phyloP scores from a whole-genome alignment of 2,797 vertebrate species.

The Cuniculus paca region DNA sequence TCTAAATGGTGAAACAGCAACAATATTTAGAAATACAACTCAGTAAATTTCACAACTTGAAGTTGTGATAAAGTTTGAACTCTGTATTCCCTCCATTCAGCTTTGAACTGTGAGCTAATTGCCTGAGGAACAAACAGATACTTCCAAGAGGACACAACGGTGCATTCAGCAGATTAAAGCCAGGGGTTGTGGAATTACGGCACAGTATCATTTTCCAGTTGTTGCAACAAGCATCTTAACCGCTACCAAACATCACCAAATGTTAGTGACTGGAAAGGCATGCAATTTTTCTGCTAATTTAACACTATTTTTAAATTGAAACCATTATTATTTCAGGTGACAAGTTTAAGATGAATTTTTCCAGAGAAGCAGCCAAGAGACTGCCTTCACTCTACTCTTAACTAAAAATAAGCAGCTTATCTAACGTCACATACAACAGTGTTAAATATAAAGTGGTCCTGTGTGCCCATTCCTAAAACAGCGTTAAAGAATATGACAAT shows the following conservation, averaged over 20 bases:
- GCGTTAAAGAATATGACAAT: not conserved
- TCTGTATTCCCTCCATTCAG: not conserved
- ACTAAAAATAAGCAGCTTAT: not conserved
- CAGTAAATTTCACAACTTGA: not conserved
- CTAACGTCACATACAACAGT: not conserved
- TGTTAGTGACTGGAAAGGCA: not conserved
- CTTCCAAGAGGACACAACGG: not conserved
- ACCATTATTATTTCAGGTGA: constrained; percentile 33
- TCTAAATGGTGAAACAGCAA: not conserved
- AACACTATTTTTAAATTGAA: constrained; percentile 36
- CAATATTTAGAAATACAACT: not conserved
- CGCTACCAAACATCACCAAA: not conserved
- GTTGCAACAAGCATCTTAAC: not conserved
- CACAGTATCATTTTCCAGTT: not conserved
- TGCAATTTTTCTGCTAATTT: not conserved
- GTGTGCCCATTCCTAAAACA: not conserved
- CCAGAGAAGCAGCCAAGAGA: not conserved
- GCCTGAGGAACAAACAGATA: not conserved
- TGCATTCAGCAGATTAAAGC: not conserved
- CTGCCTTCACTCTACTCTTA: not conserved
- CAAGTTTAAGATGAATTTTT: constrained; percentile 30
- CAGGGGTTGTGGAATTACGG: not conserved
- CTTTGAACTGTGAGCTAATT: not conserved
- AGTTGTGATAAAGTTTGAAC: not conserved
- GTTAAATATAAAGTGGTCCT: not conserved